Evolutionary conservation across 2,113 vertebrate genomes (phyloP), one percentile per base, ranked within the genome.

Genomic region (Leucosticte australis): DNA sequence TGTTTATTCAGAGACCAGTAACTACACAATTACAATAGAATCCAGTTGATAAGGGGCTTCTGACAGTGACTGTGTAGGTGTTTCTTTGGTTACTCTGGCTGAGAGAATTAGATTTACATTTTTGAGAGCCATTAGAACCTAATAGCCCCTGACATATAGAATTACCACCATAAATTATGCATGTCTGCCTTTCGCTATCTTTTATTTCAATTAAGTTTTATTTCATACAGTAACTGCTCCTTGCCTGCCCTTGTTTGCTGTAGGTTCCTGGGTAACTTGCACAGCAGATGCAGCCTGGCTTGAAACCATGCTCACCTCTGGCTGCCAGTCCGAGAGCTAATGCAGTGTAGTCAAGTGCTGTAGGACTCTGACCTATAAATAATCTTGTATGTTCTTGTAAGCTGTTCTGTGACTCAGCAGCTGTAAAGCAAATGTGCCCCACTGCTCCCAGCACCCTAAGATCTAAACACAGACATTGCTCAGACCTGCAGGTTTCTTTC

Each of bases 161-260:
- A 82, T 60, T 95, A 70, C 94, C 91, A 63, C 81, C 64, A 57
- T 91, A 87, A 97, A 91, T 96, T 83, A 88, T 95, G 97, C 96
- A 95, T 87, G 92, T 88, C 94, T 96, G 95, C 90, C 95, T 92
- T 92, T 91, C 83, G 91, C 80, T 92, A 31, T 95, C 96, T 91
- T 97, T 71, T 92, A 71, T 95, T 96, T 96, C 87, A 95, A 78
- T 91, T 82, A 92, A 86, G 87, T 96, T 96, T 97, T 94, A 91
- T 97, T 95, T 96, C 86, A 73, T 84, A 70, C 53, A 56, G 68
- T 91, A 93, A 80, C 87, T 84, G 87, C 56, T 87, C 91, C 60
- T 75, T 92, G 91, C 89, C 90, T 95, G 78, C 80, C 93, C 93
- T 74, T 77, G 24, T 96, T 95, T 97, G 89, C 93, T 87, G 62